Conservation (phyloP, 2,113 vertebrate species). For the Carassius gibelio region DNA sequence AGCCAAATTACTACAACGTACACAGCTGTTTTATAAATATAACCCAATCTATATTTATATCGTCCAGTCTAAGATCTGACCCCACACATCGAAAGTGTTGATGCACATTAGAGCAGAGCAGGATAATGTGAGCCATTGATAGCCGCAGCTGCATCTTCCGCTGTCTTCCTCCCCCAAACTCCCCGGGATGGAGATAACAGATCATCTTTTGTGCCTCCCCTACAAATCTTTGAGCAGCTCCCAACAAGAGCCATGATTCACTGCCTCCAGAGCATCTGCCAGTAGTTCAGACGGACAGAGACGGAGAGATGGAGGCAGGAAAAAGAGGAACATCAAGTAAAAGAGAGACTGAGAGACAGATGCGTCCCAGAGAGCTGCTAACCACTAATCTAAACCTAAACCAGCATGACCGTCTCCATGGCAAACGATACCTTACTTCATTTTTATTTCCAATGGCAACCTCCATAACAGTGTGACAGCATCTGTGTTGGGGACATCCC, state of each 20-base stretch:
- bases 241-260: slow-evolving; percentile 50
- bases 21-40: not conserved
- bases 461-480: slow-evolving; percentile 44
- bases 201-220: slow-evolving; percentile 26
- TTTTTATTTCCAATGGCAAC: slow-evolving; percentile 38
- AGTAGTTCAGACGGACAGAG: slow-evolving; percentile 19
- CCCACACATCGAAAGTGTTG: slow-evolving; percentile 8
- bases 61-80: not conserved
- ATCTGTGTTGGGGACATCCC: slow-evolving; percentile 36
- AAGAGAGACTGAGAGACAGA: not conserved
- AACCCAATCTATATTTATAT: slow-evolving; percentile 4
- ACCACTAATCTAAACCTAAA: slow-evolving; percentile 22
- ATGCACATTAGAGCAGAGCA: slow-evolving; percentile 8
- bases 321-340: not conserved
- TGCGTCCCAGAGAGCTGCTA: not conserved
- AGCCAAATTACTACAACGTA: not conserved
- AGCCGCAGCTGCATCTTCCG: not conserved
- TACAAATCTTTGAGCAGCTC: slow-evolving; percentile 18
- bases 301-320: not conserved
- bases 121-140: slow-evolving; percentile 12
- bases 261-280: slow-evolving; percentile 36
- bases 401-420: slow-evolving; percentile 26
- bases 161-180: slow-evolving; percentile 30
- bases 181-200: slow-evolving; percentile 32
- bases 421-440: slow-evolving; percentile 23